phyloP scores from a whole-genome alignment of 2,888 invertebrate genomes.

The Andrena bicolor region DNA sequence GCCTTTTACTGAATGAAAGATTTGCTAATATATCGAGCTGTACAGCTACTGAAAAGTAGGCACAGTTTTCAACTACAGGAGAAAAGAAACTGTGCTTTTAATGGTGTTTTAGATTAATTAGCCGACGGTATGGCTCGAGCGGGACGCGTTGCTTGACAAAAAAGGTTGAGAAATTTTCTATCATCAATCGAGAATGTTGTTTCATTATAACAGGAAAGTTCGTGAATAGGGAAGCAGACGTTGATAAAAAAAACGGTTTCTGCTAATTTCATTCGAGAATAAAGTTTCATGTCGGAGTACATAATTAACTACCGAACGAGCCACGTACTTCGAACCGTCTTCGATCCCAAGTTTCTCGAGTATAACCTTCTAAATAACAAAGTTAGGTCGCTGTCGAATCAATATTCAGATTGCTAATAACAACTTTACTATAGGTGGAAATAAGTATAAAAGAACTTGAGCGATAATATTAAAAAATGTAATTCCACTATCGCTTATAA shows the following conservation, averaged over 20 bases:
- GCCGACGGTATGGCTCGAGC: too few relatives aligned
- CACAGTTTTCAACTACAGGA: too few relatives aligned
- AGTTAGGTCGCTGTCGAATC: background rate
- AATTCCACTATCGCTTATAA: too few relatives aligned
- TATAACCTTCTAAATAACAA: background rate
- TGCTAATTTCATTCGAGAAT: background rate
- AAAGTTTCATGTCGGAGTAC: background rate
- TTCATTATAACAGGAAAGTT: background rate
- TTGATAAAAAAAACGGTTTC: constrained; percentile 3
- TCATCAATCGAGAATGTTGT: background rate
- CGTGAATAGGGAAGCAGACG: background rate
- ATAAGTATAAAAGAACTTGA: background rate
- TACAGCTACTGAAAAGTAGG: too few relatives aligned
- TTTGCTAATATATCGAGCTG: too few relatives aligned
- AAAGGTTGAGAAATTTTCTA: too few relatives aligned
- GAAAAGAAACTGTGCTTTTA: too few relatives aligned
- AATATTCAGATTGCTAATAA: constrained; percentile 6
- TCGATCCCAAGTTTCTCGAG: background rate
- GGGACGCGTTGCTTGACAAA: too few relatives aligned
- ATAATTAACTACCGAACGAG: background rate
- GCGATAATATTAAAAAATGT: background rate
- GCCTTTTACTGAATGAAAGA: too few relatives aligned
- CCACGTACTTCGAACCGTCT: background rate
- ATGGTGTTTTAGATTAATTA: too few relatives aligned
- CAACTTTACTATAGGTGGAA: background rate